These are phyloP conservation scores for Crotalus viridis DNA, from an alignment of 2,113 vertebrate genomes.

Conservation along the genomic window DNA sequence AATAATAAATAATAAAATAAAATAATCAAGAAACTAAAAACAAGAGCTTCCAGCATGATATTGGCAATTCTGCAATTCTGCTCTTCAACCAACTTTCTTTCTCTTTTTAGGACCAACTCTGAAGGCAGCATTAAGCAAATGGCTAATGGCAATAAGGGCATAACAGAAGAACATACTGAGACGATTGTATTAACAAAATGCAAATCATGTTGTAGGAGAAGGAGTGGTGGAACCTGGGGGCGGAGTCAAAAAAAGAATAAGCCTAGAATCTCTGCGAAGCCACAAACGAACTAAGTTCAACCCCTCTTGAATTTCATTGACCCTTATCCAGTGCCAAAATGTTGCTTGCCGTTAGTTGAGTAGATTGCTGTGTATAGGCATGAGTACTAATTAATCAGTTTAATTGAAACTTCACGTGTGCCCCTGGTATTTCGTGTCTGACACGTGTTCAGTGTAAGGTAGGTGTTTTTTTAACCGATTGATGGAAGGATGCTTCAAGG, in stretches of 20 bases:
- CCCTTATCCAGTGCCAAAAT: too few relatives aligned
- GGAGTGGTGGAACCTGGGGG: background rate
- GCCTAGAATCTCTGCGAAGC: background rate
- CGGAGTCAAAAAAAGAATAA: background rate
- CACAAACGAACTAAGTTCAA: background rate
- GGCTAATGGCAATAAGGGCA: conserved; percentile 98
- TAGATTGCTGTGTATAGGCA: too few relatives aligned
- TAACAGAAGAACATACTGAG: conserved; percentile 99
- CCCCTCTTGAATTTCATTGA: too few relatives aligned
- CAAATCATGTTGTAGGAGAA: conserved; percentile 89
- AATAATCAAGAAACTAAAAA: conserved; percentile 85
- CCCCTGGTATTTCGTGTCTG: background rate
- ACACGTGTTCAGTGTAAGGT: conserved; percentile 92
- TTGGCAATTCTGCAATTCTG: conserved; percentile 75
- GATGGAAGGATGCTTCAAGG: conserved; percentile 88
- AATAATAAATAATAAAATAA: background rate
- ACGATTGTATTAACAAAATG: conserved; percentile 99
- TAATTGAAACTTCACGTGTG: background rate
- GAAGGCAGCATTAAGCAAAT: conserved; percentile 92
- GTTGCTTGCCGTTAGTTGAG: too few relatives aligned
- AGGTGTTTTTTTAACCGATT: conserved; percentile 99
- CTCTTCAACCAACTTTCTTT: conserved; percentile 79
- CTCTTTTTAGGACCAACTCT: conserved; percentile 85
- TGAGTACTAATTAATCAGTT: background rate
- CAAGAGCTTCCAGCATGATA: conserved; percentile 77